Conservation (phyloP, 2,888 invertebrate species). For the Ichneumon xanthorius region DNA sequence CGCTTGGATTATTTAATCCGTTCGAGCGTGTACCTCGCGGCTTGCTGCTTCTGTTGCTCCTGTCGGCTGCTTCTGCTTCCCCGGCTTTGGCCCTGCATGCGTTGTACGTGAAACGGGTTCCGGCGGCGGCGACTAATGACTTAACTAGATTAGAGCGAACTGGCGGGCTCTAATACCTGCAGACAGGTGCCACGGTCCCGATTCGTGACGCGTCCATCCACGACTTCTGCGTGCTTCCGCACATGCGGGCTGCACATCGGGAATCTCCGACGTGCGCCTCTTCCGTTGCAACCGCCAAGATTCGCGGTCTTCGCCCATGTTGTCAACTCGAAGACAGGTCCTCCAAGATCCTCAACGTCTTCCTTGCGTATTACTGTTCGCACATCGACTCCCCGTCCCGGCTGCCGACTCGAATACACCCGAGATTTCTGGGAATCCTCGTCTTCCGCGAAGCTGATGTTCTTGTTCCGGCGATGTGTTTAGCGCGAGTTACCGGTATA, state of each 20-base stretch:
- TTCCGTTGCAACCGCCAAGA: not conserved
- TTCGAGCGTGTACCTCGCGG: slow-evolving; percentile 67
- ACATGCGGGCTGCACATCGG: not conserved
- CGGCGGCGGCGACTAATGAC: slow-evolving; percentile 72
- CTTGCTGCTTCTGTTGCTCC: slow-evolving; percentile 49
- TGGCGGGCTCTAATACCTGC: slow-evolving; percentile 73
- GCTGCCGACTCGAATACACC: slow-evolving; percentile 36
- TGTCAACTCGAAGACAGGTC: slow-evolving; percentile 1
- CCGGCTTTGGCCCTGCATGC: slow-evolving; percentile 49
- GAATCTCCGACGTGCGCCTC: not conserved
- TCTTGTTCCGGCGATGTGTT: slow-evolving; percentile 53
- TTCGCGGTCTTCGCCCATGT: not conserved
- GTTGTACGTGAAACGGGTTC: slow-evolving; percentile 67
- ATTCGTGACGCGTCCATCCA: slow-evolving; percentile 68
- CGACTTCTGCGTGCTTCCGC: slow-evolving; percentile 45
- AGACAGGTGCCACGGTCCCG: slow-evolving; percentile 73
- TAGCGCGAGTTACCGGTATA: slow-evolving; percentile 43
- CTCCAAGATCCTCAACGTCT: slow-evolving; percentile 22
- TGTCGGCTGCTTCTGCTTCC: slow-evolving; percentile 46
- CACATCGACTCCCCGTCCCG: slow-evolving; percentile 31
- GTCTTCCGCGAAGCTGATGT: slow-evolving; percentile 29
- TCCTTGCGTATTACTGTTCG: not conserved
- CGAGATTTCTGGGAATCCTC: slow-evolving; percentile 44
- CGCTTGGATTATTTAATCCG: slow-evolving; percentile 76
- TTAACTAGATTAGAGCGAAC: slow-evolving; percentile 76